phyloP scores from a whole-genome alignment of 1,140 invertebrate genomes.

The Ruditapes philippinarum region DNA sequence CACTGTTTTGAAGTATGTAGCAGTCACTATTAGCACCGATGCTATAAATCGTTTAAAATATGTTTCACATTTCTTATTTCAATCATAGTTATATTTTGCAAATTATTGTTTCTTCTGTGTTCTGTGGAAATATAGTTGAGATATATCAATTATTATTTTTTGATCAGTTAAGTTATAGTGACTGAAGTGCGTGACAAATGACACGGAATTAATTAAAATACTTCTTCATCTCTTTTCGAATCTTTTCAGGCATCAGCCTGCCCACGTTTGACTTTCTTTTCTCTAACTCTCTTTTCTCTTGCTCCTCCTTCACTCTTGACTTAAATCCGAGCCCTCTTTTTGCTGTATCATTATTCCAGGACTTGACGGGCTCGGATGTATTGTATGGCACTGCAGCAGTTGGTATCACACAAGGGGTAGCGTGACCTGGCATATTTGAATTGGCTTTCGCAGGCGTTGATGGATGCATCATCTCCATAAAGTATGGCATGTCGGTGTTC shows the following conservation, averaged over 20 bases:
- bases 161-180: too few species aligned
- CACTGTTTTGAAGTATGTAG: too few species aligned
- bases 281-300: neutral
- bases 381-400: neutral
- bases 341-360: slow-evolving; percentile 8
- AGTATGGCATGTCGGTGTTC: neutral
- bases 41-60: too few species aligned
- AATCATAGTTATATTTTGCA: too few species aligned
- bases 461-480: neutral
- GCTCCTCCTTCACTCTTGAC: slow-evolving; percentile 16
- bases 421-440: neutral
- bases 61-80: too few species aligned
- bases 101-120: too few species aligned
- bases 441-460: slow-evolving; percentile 12
- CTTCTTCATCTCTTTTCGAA: slow-evolving; percentile 29
- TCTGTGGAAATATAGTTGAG: too few species aligned
- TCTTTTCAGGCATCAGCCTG: slow-evolving; percentile 2
- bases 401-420: neutral
- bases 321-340: slow-evolving; percentile 13
- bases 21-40: too few species aligned
- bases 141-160: too few species aligned
- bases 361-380: neutral
- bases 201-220: slow-evolving; percentile 15
- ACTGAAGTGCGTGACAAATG: too few species aligned
- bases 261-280: too few species aligned